phyloP scores from a whole-genome alignment of 1,140 invertebrate species.

The Drosophila suzukii region DNA sequence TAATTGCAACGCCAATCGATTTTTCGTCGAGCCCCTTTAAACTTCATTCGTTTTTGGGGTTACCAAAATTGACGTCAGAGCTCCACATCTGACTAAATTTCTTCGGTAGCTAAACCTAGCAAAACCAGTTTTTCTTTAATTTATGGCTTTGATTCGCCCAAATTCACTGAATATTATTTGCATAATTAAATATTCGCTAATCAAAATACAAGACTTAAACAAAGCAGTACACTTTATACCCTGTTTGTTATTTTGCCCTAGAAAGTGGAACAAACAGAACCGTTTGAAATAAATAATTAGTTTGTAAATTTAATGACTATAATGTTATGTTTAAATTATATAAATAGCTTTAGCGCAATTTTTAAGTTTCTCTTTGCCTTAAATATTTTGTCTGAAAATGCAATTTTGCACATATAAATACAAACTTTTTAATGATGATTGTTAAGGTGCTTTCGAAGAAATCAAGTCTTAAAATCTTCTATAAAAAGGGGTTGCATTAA shows the following conservation, averaged over 20 bases:
- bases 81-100: slow-evolving; percentile 10
- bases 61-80: not conserved
- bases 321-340: too few species aligned
- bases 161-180: slow-evolving; percentile 49
- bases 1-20: not conserved
- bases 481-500: not conserved
- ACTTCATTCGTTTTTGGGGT: not conserved
- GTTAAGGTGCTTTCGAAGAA: not conserved
- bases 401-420: too few species aligned
- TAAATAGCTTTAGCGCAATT: too few species aligned
- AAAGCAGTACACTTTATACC: not conserved
- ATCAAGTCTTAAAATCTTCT: not conserved
- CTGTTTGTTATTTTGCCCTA: slow-evolving; percentile 6
- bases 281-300: not conserved
- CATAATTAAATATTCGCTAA: slow-evolving; percentile 40
- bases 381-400: too few species aligned
- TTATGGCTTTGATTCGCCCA: slow-evolving; percentile 48
- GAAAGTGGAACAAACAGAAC: slow-evolving; percentile 19
- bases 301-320: not conserved
- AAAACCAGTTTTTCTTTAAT: slow-evolving; percentile 48
- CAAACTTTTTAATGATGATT: too few species aligned
- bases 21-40: slow-evolving; percentile 1
- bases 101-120: slow-evolving; percentile 37
- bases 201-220: slow-evolving; percentile 20
- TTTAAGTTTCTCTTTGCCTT: too few species aligned